These are phyloP conservation scores for Chouioia cunea DNA, from an alignment of 2,888 invertebrate species.

Conservation along the genomic window DNA sequence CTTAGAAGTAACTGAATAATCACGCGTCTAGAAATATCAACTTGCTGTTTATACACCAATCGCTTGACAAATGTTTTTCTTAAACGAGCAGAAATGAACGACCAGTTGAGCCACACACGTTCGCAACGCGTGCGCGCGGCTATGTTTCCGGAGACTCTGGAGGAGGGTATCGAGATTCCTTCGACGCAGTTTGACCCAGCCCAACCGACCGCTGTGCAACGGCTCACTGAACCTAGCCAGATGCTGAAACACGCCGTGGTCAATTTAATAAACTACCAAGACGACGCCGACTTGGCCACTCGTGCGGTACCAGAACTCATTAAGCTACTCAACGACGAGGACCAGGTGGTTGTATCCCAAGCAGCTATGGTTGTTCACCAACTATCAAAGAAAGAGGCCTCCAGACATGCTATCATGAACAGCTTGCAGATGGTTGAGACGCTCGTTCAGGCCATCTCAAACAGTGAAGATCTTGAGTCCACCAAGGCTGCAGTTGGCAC, in stretches of 20 bases:
- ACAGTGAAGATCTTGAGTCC: conserved; percentile 96
- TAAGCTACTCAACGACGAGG: conserved; percentile 93
- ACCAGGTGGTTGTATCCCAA: conserved; percentile 96
- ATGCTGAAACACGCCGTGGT: conserved; percentile 98
- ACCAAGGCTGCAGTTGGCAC: conserved; percentile 98
- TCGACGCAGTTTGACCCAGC: conserved; percentile 96
- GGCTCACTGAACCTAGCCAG: conserved; percentile 96
- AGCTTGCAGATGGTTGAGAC: conserved; percentile 96
- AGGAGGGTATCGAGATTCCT: conserved; percentile 98
- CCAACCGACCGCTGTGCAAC: conserved; percentile 96
- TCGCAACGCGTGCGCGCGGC: conserved; percentile 97
- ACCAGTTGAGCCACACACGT: conserved; percentile 94
- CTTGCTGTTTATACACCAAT: too few species aligned
- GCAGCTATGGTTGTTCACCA: conserved; percentile 99
- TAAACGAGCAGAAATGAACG: conserved; percentile 84
- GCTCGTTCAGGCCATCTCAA: conserved; percentile 93
- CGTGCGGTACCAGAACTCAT: conserved; percentile 98
- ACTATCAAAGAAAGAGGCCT: conserved; percentile 99
- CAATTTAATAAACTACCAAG: conserved; percentile 98
- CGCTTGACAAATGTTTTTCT: too few species aligned
- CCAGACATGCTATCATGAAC: conserved; percentile 96
- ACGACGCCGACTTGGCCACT: conserved; percentile 96
- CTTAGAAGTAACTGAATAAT: too few species aligned
- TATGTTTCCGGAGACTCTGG: conserved; percentile 98
- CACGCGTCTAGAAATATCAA: too few species aligned